These are phyloP conservation scores for Lagria hirta DNA, from an alignment of 2,888 invertebrate genomes.

Conservation along the genomic window DNA sequence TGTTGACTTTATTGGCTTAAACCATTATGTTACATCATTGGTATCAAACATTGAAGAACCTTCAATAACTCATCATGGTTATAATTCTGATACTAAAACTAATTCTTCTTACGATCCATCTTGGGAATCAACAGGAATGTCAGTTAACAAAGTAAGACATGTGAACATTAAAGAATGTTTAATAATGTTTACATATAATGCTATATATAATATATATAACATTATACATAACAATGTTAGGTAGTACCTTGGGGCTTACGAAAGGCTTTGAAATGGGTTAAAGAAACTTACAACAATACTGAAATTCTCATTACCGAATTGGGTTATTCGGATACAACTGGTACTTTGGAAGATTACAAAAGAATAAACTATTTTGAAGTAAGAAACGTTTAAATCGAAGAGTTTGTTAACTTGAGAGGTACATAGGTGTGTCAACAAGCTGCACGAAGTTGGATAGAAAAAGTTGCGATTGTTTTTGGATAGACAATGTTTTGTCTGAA, in stretches of 20 bases:
- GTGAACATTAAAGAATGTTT: not conserved
- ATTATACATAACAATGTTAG: not conserved
- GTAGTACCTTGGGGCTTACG: slow-evolving; percentile 3
- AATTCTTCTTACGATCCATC: not conserved
- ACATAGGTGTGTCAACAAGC: no score
- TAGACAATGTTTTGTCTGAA: no score
- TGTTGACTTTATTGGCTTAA: not conserved
- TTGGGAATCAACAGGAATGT: not conserved
- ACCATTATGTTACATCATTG: not conserved
- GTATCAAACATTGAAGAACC: not conserved
- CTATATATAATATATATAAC: no score
- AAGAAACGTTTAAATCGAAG: not conserved
- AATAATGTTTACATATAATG: not conserved
- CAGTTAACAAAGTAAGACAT: no score
- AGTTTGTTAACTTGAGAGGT: no score
- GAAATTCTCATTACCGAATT: slow-evolving; percentile 2
- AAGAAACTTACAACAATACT: not conserved
- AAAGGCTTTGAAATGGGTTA: not conserved
- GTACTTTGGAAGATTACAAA: not conserved
- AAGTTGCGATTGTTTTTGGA: no score
- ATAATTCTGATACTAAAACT: not conserved
- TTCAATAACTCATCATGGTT: not conserved
- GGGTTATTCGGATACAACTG: slow-evolving; percentile 2
- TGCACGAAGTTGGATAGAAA: no score
- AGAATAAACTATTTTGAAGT: not conserved